Conservation (phyloP, 1,140 invertebrate genomes). For the Scaptomyza hsui region DNA sequence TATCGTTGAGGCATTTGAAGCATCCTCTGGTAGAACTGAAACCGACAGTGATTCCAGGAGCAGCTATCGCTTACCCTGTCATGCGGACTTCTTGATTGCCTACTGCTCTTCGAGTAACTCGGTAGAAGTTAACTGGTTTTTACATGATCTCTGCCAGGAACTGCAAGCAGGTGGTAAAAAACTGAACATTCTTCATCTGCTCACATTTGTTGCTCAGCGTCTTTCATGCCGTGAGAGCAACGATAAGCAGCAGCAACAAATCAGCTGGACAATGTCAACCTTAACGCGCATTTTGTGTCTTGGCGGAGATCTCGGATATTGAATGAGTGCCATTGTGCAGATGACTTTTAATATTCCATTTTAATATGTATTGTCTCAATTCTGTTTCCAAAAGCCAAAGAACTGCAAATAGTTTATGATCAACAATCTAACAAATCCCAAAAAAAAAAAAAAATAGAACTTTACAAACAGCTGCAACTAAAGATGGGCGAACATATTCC, state of each 20-base stretch:
- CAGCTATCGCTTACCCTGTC: conserved; percentile 92
- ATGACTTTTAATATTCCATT: too few relatives aligned
- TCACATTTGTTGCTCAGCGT: conserved; percentile 93
- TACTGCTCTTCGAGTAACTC: conserved; percentile 97
- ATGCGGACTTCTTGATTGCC: conserved; percentile 96
- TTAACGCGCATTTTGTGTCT: conserved; percentile 92
- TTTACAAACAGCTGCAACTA: too few relatives aligned
- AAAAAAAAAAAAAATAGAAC: too few relatives aligned
- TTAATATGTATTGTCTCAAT: too few relatives aligned
- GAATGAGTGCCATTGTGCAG: neutral
- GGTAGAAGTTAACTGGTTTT: conserved; percentile 95
- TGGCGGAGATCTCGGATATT: conserved; percentile 50
- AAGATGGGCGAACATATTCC: too few relatives aligned
- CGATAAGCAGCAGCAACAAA: conserved; percentile 95
- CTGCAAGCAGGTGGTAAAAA: conserved; percentile 88
- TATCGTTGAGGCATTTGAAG: conserved; percentile 93
- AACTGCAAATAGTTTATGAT: too few relatives aligned
- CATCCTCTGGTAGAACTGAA: conserved; percentile 82
- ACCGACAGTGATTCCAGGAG: conserved; percentile 87
- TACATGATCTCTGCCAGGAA: conserved; percentile 94
- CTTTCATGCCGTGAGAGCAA: conserved; percentile 96
- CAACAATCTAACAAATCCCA: too few relatives aligned
- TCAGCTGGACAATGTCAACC: conserved; percentile 95
- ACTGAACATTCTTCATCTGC: conserved; percentile 92
- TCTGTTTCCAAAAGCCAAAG: too few relatives aligned